Base-by-base conservation (phyloP, 1,140 invertebrate species). In the Lordiphosa stackelbergi region DNA sequence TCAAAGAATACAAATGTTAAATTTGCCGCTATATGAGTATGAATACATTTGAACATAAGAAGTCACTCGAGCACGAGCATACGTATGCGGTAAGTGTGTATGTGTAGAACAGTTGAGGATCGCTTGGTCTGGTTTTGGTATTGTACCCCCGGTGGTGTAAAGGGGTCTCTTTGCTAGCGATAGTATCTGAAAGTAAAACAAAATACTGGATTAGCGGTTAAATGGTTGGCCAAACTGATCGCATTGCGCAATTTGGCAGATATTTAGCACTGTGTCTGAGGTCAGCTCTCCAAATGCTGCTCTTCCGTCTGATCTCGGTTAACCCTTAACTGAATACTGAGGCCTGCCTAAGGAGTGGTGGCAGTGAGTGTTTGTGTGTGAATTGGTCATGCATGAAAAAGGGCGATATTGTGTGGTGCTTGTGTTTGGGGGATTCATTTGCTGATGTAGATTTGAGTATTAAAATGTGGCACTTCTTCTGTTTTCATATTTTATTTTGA, bases 171-270 rank as follows among this genome's bases (percentile, higher is more conserved):
- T 69, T 46, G 43, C 31, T 46, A 75, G 69, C 73, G 73, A 75
- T 75, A 75, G 48, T 75, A 75, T 75, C 73, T 75, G 73, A 42
- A 75, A 75, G 59, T 70, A 71, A 35, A 71, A 58, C 31, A 58
- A 71, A 68, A 51, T 9, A 19, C 13, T 49, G 12, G 34, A 68
- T 71, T 66, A 71, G 56, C 52, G 19, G n/a, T 28, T 12, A 7
- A 40, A 28, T 43, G 24, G 22, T 43, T 31, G 28, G 28, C 28
- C 28, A 31, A 13, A 51, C 22, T 22, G 35, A 40, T 37, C 10
- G 16, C 10, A 19, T n/a, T 37, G n/a, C 13, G 35, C 12, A 13
- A 34, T 34, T 24, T 24, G 22, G 13, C 22, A 12, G 19, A 22
- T 6, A 42, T 22, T 19, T 48, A 37, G 34, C 49, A 11, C 51